These are phyloP conservation scores for Microtus ochrogaster DNA, from an alignment of 2,113 vertebrate genomes.

Conservation along the genomic window DNA sequence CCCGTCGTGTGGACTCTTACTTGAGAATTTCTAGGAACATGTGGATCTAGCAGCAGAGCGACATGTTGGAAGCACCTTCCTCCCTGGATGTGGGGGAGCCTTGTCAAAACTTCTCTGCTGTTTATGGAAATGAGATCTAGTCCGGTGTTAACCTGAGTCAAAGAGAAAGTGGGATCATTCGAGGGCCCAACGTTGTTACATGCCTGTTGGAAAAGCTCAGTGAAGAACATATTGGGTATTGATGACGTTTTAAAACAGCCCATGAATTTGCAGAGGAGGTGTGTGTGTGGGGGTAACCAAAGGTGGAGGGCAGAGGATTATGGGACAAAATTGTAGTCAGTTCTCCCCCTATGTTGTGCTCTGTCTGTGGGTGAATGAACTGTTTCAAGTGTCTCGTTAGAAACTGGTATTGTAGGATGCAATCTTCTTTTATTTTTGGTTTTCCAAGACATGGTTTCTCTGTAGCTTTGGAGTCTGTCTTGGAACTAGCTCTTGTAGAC, in stretches of 20 bases:
- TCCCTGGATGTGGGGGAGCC: background rate
- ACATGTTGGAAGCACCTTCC: background rate
- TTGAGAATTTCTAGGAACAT: slow-evolving; percentile 63
- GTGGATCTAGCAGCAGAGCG: slow-evolving; percentile 54
- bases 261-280: background rate
- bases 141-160: background rate
- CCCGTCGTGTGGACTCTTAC: background rate
- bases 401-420: background rate
- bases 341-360: background rate
- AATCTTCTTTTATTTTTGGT: background rate
- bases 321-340: accelerated
- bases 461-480: too few species aligned
- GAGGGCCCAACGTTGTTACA: background rate
- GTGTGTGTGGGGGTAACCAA: background rate
- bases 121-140: background rate
- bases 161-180: background rate
- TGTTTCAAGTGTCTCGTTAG: background rate
- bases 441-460: too few species aligned
- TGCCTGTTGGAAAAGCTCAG: background rate
- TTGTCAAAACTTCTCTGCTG: slow-evolving; percentile 17
- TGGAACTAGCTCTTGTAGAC: too few species aligned
- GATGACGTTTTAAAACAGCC: background rate
- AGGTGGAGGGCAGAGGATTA: background rate
- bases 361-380: too few species aligned
- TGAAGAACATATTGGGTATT: background rate